phyloP scores from a whole-genome alignment of 2,113 vertebrate species.

The Centropus unirufus region DNA sequence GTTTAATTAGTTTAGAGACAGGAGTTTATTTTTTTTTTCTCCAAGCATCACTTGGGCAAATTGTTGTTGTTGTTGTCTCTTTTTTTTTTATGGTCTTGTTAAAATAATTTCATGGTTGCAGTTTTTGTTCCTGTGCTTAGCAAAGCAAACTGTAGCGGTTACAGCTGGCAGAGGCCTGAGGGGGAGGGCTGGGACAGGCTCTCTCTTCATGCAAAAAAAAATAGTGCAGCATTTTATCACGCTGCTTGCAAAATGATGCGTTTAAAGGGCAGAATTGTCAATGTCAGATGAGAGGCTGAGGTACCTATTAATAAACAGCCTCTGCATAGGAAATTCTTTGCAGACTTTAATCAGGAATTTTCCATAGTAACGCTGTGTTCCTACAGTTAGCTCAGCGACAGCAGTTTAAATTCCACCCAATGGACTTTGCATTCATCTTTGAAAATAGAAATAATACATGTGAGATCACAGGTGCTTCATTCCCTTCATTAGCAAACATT shows the following conservation, averaged over 20 bases:
- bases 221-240: constrained; percentile 47
- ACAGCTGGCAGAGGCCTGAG: constrained; percentile 23
- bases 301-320: constrained; percentile 74
- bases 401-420: constrained; percentile 68
- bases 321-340: constrained; percentile 71
- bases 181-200: constrained; percentile 42
- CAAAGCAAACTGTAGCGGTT: constrained; percentile 59
- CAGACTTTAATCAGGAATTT: constrained; percentile 77
- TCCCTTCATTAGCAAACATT: constrained; percentile 30
- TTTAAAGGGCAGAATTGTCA: constrained; percentile 72
- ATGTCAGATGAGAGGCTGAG: constrained; percentile 68
- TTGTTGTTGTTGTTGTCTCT: constrained; percentile 25
- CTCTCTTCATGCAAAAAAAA: not conserved
- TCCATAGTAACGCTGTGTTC: constrained; percentile 74
- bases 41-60: constrained; percentile 72
- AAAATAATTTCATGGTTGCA: constrained; percentile 78
- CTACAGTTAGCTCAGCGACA: constrained; percentile 50
- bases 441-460: constrained; percentile 55
- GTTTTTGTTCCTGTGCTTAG: constrained; percentile 73
- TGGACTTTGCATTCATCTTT: constrained; percentile 60
- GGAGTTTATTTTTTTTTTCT: constrained; percentile 39
- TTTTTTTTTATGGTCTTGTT: constrained; percentile 67
- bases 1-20: constrained; percentile 78
- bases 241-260: constrained; percentile 64
- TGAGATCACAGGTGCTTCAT: constrained; percentile 56